Conservation (phyloP, 64 coral and sea anemone genomes). For the Catalaphyllia jardinei region DNA sequence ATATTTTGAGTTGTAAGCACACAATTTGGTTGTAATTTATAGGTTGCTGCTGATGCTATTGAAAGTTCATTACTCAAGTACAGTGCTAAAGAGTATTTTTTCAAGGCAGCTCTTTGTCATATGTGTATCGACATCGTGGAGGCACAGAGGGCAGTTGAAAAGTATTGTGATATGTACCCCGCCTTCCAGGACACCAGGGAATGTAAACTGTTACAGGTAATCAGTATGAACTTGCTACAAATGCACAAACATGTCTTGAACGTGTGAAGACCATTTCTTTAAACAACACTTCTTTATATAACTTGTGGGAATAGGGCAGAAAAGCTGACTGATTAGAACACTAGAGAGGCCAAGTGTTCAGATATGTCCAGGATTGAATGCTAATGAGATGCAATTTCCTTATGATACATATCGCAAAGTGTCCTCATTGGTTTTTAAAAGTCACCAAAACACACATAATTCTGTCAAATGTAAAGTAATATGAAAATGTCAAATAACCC, state of each 20-base stretch:
- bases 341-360: no score
- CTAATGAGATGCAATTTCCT: no score
- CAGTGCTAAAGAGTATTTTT: conserved; percentile 99
- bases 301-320: no score
- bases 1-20: not conserved
- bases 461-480: no score
- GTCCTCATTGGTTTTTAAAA: no score
- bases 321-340: not conserved
- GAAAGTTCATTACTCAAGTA: conserved; percentile 97
- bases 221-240: not conserved
- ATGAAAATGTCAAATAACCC: no score
- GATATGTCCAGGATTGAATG: no score
- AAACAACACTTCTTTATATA: not conserved
- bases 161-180: conserved; percentile 98
- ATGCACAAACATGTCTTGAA: no score
- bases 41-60: conserved; percentile 97
- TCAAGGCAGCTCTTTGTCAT: conserved; percentile 94
- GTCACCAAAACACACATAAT: no score
- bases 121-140: conserved; percentile 95
- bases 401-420: no score
- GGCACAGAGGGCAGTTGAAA: conserved; percentile 86
- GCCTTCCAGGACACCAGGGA: conserved; percentile 99
- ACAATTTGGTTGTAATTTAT: not conserved
- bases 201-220: conserved; percentile 82
- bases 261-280: not conserved